phyloP scores from a whole-genome alignment of 2,888 invertebrate species.

The Ryuthela nishihirai region DNA sequence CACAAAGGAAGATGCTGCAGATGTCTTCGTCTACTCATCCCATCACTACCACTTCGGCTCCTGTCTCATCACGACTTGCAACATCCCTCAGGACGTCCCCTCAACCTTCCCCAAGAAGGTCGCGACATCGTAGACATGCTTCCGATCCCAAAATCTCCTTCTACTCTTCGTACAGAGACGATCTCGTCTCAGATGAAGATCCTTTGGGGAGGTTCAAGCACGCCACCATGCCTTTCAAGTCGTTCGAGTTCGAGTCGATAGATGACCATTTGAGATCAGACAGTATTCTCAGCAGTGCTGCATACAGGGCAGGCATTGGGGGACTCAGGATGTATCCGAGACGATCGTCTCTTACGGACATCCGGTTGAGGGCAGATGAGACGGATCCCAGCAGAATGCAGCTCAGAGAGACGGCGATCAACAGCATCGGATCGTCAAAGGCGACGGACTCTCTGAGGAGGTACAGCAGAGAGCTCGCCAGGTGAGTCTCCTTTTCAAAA shows the following conservation, averaged over 20 bases:
- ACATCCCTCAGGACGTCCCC: constrained; percentile 46
- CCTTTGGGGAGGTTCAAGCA: constrained; percentile 43
- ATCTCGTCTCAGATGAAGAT: constrained; percentile 52
- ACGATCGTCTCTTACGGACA: constrained; percentile 30
- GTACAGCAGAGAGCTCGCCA: constrained; percentile 24
- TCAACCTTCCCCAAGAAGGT: constrained; percentile 48
- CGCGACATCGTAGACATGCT: constrained; percentile 55
- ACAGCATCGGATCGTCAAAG: constrained; percentile 2
- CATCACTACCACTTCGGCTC: not conserved
- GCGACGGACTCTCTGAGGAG: constrained; percentile 12
- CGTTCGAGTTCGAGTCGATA: constrained; percentile 53
- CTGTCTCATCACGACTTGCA: not conserved
- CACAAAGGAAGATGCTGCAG: constrained; percentile 13
- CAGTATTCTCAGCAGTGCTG: constrained; percentile 7
- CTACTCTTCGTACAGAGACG: constrained; percentile 56
- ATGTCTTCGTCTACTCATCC: constrained; percentile 13
- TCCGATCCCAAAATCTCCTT: constrained; percentile 58
- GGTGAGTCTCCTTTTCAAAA: too few relatives aligned
- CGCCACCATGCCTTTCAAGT: constrained; percentile 48
- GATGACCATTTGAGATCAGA: constrained; percentile 47
- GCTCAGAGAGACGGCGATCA: constrained; percentile 23
- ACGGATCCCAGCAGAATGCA: not conserved
- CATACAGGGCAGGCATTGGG: constrained; percentile 3
- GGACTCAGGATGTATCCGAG: constrained; percentile 7
- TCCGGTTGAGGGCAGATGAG: constrained; percentile 2